Conservation (phyloP, 2,888 invertebrate genomes). For the Drosophila kokeensis region DNA sequence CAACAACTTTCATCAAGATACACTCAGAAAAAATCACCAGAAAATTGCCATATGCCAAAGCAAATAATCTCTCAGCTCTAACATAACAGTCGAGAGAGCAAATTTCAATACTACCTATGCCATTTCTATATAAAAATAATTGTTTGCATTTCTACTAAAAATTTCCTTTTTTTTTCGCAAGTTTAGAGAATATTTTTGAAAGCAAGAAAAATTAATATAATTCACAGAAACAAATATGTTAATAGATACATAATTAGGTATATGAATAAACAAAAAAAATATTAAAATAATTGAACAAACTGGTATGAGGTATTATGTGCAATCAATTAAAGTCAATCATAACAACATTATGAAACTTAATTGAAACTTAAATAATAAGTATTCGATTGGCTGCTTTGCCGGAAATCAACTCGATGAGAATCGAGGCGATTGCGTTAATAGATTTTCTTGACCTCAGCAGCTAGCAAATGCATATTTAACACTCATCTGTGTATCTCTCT, state of each 20-base stretch:
- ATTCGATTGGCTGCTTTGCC: background rate
- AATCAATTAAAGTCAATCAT: background rate
- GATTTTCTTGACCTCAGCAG: slow-evolving; percentile 41
- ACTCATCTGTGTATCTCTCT: slow-evolving; percentile 39
- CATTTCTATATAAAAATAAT: background rate
- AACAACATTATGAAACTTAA: background rate
- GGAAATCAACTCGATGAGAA: slow-evolving; percentile 8
- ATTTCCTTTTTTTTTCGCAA: background rate
- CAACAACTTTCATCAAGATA: background rate
- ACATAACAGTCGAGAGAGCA: background rate
- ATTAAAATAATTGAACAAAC: background rate
- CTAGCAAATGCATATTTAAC: slow-evolving; percentile 17
- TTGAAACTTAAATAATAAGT: background rate
- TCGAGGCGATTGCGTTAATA: background rate
- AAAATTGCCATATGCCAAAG: background rate
- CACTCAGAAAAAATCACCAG: background rate
- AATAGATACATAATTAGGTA: too few relatives aligned
- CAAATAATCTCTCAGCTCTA: background rate
- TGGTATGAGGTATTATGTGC: background rate
- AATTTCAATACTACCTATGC: background rate
- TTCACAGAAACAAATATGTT: too few relatives aligned
- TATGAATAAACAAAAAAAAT: background rate
- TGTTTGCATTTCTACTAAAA: background rate
- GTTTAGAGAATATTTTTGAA: too few relatives aligned
- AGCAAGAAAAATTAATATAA: too few relatives aligned